Conservation (phyloP, 2,113 vertebrate genomes). For the Ploceus nigricollis region DNA sequence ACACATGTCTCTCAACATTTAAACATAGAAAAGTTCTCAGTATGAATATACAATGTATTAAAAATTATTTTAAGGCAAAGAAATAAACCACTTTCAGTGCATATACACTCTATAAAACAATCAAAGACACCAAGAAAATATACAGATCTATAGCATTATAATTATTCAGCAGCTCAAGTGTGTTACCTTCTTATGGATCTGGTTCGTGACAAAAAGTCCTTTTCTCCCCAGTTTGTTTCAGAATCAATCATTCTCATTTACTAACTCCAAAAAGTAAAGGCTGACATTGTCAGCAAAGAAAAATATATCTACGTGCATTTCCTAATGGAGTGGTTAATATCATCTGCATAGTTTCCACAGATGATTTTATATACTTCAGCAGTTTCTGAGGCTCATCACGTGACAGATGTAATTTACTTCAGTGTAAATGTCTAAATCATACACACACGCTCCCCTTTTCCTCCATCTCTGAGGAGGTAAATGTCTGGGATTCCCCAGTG, state of each 20-base stretch:
- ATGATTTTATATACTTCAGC: not conserved
- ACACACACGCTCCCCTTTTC: not conserved
- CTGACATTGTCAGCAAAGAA: not conserved
- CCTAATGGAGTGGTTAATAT: not conserved
- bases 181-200: not conserved
- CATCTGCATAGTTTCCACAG: not conserved
- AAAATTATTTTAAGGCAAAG: not conserved
- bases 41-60: not conserved
- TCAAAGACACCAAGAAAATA: not conserved
- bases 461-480: not conserved
- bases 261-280: not conserved
- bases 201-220: not conserved
- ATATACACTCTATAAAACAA: not conserved
- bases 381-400: not conserved
- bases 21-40: not conserved
- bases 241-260: not conserved
- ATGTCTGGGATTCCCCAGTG: slow-evolving; percentile 1
- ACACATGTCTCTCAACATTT: not conserved
- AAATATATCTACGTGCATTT: not conserved
- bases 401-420: slow-evolving; percentile 34
- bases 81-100: not conserved
- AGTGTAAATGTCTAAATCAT: slow-evolving; percentile 53
- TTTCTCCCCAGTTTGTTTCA: not conserved
- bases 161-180: not conserved
- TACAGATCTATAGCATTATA: not conserved